Evolutionary conservation across 1,140 invertebrate species (phyloP), one percentile per base, ranked within the genome.

Genomic region (Drosophila obscura): DNA sequence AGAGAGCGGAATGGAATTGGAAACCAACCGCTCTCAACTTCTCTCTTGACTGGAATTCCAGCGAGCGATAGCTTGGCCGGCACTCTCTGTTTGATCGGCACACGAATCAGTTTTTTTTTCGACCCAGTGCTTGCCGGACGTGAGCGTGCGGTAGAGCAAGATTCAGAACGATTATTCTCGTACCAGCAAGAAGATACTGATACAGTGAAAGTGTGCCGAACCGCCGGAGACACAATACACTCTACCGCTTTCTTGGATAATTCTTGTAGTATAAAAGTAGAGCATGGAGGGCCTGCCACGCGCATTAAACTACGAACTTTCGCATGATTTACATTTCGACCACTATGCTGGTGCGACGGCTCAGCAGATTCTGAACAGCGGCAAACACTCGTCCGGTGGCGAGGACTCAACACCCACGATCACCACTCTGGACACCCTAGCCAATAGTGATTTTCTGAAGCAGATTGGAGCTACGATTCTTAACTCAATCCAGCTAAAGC

Each of bases 221-320:
- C 56, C 35, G 52, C 41, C 44, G 46, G 41, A 75, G 44, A 64
- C 50, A 78, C 45, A 71, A 67, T 53, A 64, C 63, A 71, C 73
- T 61, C 0, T 31, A 65, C 19, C 35, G 15, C 55, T 28, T 61
- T 51, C 24, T 55, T 41, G 55, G 19, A 56, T 55, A 58, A 16
- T 22, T 15, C 52, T 9, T 41, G 4, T 16, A 5, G 56, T 52
- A 72, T 80, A 84, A 67, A 78, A 80, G 45, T 31, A 28, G 48
- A 67, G 48, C 26, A 91, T 91, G 90, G 90, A 90, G 65, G 62
- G 53, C 35, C 64, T 90, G 64, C 77, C 79, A 53, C 81, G 75
- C 51, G 68, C 90, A 91, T 80, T 91, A 28, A 87, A 90, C 77
- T 91, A 83, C 80, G 84, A 91, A 43, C 82, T 77, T 51, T 79